Evolutionary conservation across 2,888 invertebrate genomes (phyloP).

Genomic region (Rhingia campestris): DNA sequence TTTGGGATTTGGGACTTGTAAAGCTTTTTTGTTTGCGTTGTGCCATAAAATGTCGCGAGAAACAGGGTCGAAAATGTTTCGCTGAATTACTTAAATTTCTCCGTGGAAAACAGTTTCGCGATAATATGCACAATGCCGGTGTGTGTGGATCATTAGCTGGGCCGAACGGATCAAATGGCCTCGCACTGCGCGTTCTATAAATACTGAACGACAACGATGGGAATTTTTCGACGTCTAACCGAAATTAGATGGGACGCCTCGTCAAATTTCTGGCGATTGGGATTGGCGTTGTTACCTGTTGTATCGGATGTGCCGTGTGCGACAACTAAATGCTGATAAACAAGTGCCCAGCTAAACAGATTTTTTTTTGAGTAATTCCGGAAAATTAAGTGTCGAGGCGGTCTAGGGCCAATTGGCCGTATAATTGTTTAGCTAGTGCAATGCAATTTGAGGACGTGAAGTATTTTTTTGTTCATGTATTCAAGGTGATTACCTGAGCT

Average conservation of each 20-base stretch:
- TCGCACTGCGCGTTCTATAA: slow-evolving; percentile 29
- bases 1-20: not conserved
- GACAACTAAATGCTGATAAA: slow-evolving; percentile 48
- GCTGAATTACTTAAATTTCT: slow-evolving; percentile 68
- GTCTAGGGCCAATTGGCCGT: slow-evolving; percentile 47
- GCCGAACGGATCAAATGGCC: slow-evolving; percentile 64
- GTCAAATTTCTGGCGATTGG: slow-evolving; percentile 55
- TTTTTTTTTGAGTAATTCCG: slow-evolving; percentile 56
- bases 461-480: not conserved
- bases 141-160: slow-evolving; percentile 25
- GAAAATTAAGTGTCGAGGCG: slow-evolving; percentile 56
- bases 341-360: slow-evolving; percentile 63
- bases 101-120: slow-evolving; percentile 29
- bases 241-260: slow-evolving; percentile 33
- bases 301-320: not conserved
- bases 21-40: slow-evolving; percentile 7
- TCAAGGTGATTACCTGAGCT: slow-evolving; percentile 32
- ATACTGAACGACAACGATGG: slow-evolving; percentile 41
- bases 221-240: slow-evolving; percentile 41
- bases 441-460: slow-evolving; percentile 49
- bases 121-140: slow-evolving; percentile 3
- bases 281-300: slow-evolving; percentile 34
- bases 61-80: slow-evolving; percentile 60
- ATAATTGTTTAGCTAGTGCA: slow-evolving; percentile 56
- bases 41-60: slow-evolving; percentile 15